Percentiles rank a stretch among this genome's conserved stretches.
Conservation (phyloP, 2,113 vertebrate genomes). For the Vidua macroura region DNA sequence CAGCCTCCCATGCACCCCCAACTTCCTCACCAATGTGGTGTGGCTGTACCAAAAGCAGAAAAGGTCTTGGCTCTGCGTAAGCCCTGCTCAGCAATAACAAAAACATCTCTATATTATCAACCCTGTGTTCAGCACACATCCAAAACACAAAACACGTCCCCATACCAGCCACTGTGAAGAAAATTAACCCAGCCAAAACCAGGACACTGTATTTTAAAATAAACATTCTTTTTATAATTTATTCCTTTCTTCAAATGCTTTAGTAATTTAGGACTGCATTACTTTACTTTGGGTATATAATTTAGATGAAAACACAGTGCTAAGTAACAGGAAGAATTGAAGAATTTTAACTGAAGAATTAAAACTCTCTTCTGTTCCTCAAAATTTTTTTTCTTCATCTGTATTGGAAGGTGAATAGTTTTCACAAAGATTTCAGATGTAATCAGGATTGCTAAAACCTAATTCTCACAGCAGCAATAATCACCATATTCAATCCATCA, state of each 20-base stretch:
- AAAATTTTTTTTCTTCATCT: neutral
- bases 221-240: neutral
- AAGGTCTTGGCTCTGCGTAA: neutral
- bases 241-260: neutral
- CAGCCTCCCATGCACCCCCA: neutral
- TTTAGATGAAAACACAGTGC: neutral
- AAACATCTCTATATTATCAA: neutral
- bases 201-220: neutral
- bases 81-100: neutral
- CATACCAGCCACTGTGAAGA: neutral
- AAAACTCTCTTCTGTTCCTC: neutral
- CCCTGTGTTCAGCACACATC: neutral
- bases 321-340: neutral
- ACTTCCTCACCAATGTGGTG: neutral
- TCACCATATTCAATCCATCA: neutral
- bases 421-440: neutral
- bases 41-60: neutral
- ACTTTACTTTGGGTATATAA: neutral
- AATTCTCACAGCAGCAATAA: neutral
- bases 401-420: neutral
- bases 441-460: neutral
- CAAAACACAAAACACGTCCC: neutral
- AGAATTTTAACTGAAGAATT: neutral
- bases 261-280: neutral
- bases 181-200: neutral